These are phyloP conservation scores for Elgaria multicarinata DNA, from an alignment of 2,113 vertebrate species.

Conservation along the genomic window DNA sequence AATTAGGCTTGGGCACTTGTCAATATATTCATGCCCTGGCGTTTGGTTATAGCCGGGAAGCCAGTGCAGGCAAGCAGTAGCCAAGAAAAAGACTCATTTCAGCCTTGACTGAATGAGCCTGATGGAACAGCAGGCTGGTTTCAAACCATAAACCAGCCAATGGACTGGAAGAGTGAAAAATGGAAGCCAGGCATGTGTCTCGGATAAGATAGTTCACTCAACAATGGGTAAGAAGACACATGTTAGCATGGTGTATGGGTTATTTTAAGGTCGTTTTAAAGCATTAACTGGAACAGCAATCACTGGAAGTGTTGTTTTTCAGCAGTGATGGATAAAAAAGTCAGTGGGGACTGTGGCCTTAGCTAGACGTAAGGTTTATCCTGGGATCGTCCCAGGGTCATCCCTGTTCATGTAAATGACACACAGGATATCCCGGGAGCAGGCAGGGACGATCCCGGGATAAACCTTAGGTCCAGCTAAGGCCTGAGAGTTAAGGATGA, in stretches of 20 bases:
- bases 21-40: background rate
- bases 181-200: background rate
- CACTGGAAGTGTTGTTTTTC: background rate
- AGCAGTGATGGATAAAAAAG: background rate
- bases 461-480: too few species aligned
- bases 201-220: background rate
- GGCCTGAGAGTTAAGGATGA: background rate
- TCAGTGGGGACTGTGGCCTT: background rate
- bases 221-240: background rate
- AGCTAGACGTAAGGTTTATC: too few species aligned
- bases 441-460: too few species aligned
- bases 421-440: too few species aligned
- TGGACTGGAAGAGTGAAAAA: background rate
- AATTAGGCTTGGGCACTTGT: background rate
- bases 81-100: conserved; percentile 13
- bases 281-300: conserved; percentile 5
- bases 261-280: background rate
- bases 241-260: background rate
- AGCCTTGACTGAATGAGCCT: background rate
- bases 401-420: too few species aligned
- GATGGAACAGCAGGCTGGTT: background rate
- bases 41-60: background rate
- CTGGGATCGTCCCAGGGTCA: too few species aligned
- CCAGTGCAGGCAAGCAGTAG: background rate
- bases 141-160: conserved; percentile 19